Evolutionary conservation across 2,888 invertebrate species (phyloP), one percentile per base, ranked within the genome.

Genomic region (Dilophus febrilis): DNA sequence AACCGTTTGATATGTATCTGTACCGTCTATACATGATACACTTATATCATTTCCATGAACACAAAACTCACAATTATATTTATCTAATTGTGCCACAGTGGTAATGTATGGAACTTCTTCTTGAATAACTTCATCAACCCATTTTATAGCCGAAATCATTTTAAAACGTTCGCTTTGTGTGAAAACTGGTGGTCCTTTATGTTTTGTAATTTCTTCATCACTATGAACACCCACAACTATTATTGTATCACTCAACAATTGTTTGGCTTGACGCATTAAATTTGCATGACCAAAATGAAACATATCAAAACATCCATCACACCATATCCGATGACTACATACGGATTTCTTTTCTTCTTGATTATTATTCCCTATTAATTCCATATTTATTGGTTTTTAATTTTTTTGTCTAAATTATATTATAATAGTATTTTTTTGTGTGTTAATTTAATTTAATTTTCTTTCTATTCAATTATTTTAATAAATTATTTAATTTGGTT

Each of bases 211-310:
- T 64, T 97, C 95, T 54, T 78, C 90, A 65, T 97, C 97, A 13
- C 86, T 94, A 61, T 98, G 97, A 16, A 98, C 84, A 43, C 97
- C 97, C 29, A 97, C 97, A n/a, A n/a, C n/a, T n/a, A n/a, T n/a
- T 46, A 95, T 82, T 48, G 98, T 66, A 52, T 84, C 81, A 65
- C 88, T 83, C 10, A 97, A 98, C 56, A 97, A 72, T 30, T 91
- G 86, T 66, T 97, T 98, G 18, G 95, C 97, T 71, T 98, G 91
- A 51, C 98, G 71, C 41, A 98, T 65, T 2, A 95, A 94, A 68
- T 98, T 98, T 11, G 98, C 97, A 65, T 98, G 98, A 0, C 98
- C 98, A 64, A 95, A 98, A 65, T 98, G 98, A 4, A 97, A 95
- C 94, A 98, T 95, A 56, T 98, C 98, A 63, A 95, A 98, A 64